Percentiles rank a stretch among this genome's conserved stretches.
phyloP scores from a whole-genome alignment of 2,797 vertebrate species.

The Sylvia borin region DNA sequence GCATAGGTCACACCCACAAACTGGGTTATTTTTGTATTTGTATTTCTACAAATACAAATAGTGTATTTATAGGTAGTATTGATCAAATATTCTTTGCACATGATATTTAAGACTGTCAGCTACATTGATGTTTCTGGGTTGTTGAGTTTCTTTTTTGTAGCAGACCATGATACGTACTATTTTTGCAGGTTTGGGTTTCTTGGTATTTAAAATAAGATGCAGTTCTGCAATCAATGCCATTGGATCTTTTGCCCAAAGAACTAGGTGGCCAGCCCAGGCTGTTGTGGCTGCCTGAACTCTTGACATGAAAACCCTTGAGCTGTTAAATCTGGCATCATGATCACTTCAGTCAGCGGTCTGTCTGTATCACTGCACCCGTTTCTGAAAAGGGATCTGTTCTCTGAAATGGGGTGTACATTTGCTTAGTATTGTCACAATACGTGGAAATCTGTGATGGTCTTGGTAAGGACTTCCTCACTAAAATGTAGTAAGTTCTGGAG shows the following conservation, averaged over 20 bases:
- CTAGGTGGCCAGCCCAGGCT: not conserved
- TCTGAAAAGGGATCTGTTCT: not conserved
- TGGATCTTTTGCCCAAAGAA: not conserved
- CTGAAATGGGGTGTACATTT: not conserved
- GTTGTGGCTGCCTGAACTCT: not conserved
- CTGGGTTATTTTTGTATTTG: slow-evolving; percentile 66
- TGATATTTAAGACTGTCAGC: slow-evolving; percentile 67
- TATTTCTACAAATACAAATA: slow-evolving; percentile 60
- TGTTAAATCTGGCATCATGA: slow-evolving; percentile 24
- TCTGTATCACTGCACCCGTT: not conserved
- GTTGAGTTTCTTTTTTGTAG: not conserved
- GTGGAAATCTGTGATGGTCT: not conserved
- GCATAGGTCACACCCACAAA: slow-evolving; percentile 63
- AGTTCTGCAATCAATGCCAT: not conserved
- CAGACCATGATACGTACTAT: slow-evolving; percentile 32
- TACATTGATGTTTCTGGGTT: slow-evolving; percentile 55
- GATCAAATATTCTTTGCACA: slow-evolving; percentile 65
- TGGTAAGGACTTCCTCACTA: not conserved
- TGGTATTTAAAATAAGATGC: not conserved
- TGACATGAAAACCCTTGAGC: slow-evolving; percentile 11
- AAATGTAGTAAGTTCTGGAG: not conserved
- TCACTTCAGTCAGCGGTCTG: not conserved
- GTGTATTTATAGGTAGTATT: slow-evolving; percentile 73
- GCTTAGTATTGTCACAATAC: slow-evolving; percentile 13
- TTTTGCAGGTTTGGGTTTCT: slow-evolving; percentile 50